Conservation (phyloP, 2,113 vertebrate genomes). For the Indicator indicator region DNA sequence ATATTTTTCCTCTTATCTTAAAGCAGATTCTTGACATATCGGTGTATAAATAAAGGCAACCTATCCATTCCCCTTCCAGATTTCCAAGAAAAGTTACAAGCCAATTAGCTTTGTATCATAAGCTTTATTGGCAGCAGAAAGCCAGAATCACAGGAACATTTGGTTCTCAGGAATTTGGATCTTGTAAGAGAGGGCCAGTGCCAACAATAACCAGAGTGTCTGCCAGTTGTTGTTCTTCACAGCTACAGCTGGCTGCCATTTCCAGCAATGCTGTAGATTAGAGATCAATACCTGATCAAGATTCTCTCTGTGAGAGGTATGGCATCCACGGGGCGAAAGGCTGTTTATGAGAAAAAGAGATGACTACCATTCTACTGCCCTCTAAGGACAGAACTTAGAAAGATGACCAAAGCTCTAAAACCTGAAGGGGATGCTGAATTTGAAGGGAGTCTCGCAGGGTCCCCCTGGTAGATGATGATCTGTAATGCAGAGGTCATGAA, state of each 20-base stretch:
- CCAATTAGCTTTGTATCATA: constrained; percentile 80
- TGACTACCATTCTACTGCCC: accelerated
- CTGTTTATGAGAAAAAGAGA: not conserved
- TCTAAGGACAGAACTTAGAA: not conserved
- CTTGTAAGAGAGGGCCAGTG: constrained; percentile 51
- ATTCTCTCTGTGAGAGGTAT: not conserved
- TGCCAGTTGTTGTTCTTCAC: constrained; percentile 78
- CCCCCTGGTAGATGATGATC: not conserved
- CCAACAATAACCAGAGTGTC: constrained; percentile 75
- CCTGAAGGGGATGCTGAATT: not conserved
- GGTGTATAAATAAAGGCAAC: constrained; percentile 61
- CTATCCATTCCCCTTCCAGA: constrained; percentile 72
- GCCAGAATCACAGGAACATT: constrained; percentile 80
- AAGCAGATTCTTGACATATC: not conserved
- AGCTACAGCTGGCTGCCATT: constrained; percentile 75
- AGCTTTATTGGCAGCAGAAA: constrained; percentile 79
- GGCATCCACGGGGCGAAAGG: not conserved
- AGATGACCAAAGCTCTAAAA: not conserved
- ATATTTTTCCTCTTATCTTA: not conserved
- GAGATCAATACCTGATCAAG: constrained; percentile 67
- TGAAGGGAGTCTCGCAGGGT: not conserved
- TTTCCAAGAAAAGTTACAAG: constrained; percentile 78
- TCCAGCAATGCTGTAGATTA: constrained; percentile 37
- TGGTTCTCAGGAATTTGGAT: constrained; percentile 81
- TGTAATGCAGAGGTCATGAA: not conserved